Evolutionary conservation across 30 jellyfish, hydroid and myxozoan species (phyloP).

Genomic region (Hydractinia echinata): DNA sequence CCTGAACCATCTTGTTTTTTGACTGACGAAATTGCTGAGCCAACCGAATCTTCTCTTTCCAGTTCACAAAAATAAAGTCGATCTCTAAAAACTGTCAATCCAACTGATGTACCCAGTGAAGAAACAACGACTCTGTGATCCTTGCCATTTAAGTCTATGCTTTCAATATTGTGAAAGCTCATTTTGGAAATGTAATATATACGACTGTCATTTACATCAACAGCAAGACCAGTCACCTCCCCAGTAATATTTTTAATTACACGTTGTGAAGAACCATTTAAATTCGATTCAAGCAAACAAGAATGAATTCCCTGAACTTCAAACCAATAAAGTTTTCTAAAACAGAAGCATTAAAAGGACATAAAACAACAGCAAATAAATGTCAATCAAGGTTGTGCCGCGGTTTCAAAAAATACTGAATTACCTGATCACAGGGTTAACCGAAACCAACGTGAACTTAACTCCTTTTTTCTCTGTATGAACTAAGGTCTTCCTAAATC

Average conservation of each 20-base stretch:
- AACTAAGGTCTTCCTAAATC: slow-evolving; percentile 43
- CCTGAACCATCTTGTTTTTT: slow-evolving; percentile 3
- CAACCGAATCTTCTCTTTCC: background rate
- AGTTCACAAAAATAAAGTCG: slow-evolving; percentile 25
- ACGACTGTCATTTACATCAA: slow-evolving; percentile 19
- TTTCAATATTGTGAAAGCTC: slow-evolving; percentile 43
- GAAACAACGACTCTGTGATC: slow-evolving; percentile 11
- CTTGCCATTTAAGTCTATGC: slow-evolving; percentile 59
- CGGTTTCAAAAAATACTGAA: background rate
- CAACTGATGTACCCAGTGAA: slow-evolving; percentile 11
- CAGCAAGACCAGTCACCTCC: slow-evolving; percentile 19
- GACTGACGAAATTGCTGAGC: slow-evolving; percentile 13
- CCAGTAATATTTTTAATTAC: slow-evolving; percentile 7
- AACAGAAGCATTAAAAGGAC: background rate
- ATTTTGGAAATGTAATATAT: slow-evolving; percentile 31
- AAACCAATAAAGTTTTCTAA: slow-evolving; percentile 26
- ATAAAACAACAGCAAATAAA: background rate
- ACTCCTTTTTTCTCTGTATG: slow-evolving; percentile 29
- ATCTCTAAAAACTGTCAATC: slow-evolving; percentile 13
- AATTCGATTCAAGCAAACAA: slow-evolving; percentile 10
- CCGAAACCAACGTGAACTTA: slow-evolving; percentile 11
- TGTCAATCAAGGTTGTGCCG: background rate
- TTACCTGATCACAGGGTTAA: slow-evolving; percentile 21
- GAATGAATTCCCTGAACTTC: slow-evolving; percentile 4
- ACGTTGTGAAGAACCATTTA: slow-evolving; percentile 29